These are phyloP conservation scores for Ceuthmochares aereus DNA, from an alignment of 2,113 vertebrate species.

Conservation along the genomic window DNA sequence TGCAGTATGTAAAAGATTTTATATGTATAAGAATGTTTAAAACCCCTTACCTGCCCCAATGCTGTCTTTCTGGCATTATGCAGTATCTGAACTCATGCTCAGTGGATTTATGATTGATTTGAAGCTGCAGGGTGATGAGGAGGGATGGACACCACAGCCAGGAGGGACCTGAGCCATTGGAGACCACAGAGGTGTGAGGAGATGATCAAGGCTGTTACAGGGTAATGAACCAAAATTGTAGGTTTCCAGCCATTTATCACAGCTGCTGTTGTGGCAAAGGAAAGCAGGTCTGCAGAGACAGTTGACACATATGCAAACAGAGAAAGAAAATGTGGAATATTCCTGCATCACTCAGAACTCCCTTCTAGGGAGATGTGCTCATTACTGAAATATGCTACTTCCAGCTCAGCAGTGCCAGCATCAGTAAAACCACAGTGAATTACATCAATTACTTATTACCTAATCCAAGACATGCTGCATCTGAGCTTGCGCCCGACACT, in stretches of 20 bases:
- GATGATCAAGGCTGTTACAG: neutral
- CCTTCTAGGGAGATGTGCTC: neutral
- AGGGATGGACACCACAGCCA: neutral
- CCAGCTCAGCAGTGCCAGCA: neutral
- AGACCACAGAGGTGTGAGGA: neutral
- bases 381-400: accelerated
- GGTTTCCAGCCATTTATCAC: neutral
- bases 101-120: neutral
- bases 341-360: neutral
- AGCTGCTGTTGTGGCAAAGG: neutral
- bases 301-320: neutral
- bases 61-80: neutral
- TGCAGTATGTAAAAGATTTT: neutral
- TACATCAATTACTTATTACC: neutral
- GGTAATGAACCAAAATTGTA: neutral
- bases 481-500: neutral
- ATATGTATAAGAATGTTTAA: accelerated
- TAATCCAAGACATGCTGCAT: neutral
- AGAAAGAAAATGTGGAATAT: neutral
- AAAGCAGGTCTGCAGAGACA: neutral
- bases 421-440: neutral
- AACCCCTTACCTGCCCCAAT: neutral
- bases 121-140: neutral
- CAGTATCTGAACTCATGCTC: accelerated
- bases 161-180: neutral